These are phyloP conservation scores for Hydrotaea diabolus DNA, from an alignment of 2,888 invertebrate species.

Conservation along the genomic window DNA sequence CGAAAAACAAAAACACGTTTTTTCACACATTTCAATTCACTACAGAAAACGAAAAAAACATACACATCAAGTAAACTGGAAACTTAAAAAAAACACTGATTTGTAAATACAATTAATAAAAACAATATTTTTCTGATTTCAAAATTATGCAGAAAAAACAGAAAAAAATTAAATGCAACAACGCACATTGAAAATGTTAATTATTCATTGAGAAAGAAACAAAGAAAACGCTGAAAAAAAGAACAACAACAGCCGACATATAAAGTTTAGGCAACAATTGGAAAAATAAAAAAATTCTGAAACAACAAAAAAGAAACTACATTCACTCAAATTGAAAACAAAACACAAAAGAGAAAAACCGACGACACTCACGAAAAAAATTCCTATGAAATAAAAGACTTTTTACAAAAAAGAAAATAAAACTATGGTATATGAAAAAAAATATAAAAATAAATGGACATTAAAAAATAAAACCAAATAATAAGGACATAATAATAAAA, in stretches of 20 bases:
- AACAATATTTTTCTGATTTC: not conserved
- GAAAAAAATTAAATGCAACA: slow-evolving; percentile 23
- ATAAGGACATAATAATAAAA: slow-evolving; percentile 11
- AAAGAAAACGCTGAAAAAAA: slow-evolving; percentile 21
- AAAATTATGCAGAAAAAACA: slow-evolving; percentile 8
- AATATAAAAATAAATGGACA: slow-evolving; percentile 65
- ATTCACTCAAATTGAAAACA: slow-evolving; percentile 28
- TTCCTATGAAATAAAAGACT: slow-evolving; percentile 81
- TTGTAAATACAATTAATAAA: slow-evolving; percentile 57
- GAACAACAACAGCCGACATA: slow-evolving; percentile 19
- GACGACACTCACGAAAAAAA: slow-evolving; percentile 69
- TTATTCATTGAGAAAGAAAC: slow-evolving; percentile 37
- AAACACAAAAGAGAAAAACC: slow-evolving; percentile 11
- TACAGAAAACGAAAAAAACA: slow-evolving; percentile 32
- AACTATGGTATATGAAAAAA: slow-evolving; percentile 69
- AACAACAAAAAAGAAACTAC: not conserved
- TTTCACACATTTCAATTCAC: slow-evolving; percentile 29
- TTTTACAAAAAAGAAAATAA: slow-evolving; percentile 66
- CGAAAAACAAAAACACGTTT: slow-evolving; percentile 8
- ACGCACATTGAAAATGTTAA: slow-evolving; percentile 67
- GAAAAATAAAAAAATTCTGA: not conserved
- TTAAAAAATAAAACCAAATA: slow-evolving; percentile 13
- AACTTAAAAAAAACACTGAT: slow-evolving; percentile 33
- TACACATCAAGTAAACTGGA: slow-evolving; percentile 26
- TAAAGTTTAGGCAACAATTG: slow-evolving; percentile 20